A percentile compares a stretch with the other conserved stretches of the same genome.
These are phyloP conservation scores for Myrmophylax atrothorax DNA, from an alignment of 2,113 vertebrate genomes.

Conservation along the genomic window DNA sequence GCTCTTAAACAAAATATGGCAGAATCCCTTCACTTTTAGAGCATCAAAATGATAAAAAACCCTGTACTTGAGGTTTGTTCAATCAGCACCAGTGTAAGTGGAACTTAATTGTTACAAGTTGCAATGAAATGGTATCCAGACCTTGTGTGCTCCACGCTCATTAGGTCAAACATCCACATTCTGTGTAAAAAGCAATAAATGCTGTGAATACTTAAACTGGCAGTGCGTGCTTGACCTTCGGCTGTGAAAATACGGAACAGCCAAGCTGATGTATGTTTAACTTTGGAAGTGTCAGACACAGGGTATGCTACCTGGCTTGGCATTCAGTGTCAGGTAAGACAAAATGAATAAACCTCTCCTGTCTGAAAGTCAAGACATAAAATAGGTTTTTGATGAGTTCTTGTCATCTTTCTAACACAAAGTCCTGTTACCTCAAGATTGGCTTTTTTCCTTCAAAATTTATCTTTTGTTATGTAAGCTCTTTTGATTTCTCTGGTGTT, in stretches of 20 bases:
- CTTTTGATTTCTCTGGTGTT: conserved; percentile 3
- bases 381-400: background rate
- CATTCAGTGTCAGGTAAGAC: background rate
- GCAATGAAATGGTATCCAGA: background rate
- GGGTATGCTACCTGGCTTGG: background rate
- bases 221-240: background rate
- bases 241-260: background rate
- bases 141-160: background rate
- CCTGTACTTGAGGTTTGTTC: background rate
- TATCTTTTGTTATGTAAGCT: background rate
- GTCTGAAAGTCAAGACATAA: background rate
- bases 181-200: background rate
- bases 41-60: background rate
- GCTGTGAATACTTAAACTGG: background rate
- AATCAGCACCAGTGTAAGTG: background rate
- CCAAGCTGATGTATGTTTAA: background rate
- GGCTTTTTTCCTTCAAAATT: background rate
- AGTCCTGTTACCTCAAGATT: background rate
- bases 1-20: background rate
- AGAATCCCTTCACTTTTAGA: background rate
- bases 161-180: background rate
- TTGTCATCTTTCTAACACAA: background rate
- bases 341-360: background rate
- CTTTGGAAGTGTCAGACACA: background rate
- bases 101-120: background rate